Percentiles rank a stretch among this genome's conserved stretches.
phyloP scores from a whole-genome alignment of 2,888 invertebrate genomes.

The Oligia strigilis region DNA sequence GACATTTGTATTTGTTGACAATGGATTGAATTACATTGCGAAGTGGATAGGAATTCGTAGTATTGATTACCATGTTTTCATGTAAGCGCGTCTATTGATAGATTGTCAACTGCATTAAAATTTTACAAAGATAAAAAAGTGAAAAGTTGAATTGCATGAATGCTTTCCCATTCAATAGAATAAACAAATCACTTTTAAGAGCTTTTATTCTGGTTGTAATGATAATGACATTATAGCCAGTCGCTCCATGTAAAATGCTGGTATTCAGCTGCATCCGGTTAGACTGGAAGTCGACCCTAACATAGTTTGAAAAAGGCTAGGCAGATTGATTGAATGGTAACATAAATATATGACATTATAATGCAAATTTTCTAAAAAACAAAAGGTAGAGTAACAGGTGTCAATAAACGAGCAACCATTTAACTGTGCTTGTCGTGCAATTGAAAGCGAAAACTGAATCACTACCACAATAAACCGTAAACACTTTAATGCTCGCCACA shows the following conservation, averaged over 20 bases:
- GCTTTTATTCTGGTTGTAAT: not conserved
- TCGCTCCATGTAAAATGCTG: not conserved
- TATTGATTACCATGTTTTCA: slow-evolving; percentile 19
- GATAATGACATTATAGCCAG: not conserved
- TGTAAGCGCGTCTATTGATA: not conserved
- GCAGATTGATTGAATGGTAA: not conserved
- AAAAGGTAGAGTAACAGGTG: not conserved
- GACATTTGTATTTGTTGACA: slow-evolving; percentile 38
- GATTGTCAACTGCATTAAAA: not conserved
- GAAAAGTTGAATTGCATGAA: not conserved
- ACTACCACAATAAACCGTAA: slow-evolving; percentile 4
- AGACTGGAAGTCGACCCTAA: not conserved
- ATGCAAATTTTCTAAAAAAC: not conserved
- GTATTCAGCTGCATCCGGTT: not conserved
- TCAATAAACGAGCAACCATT: slow-evolving; percentile 4
- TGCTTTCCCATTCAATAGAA: not conserved
- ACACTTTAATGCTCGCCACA: not conserved
- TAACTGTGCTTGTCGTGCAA: slow-evolving; percentile 1
- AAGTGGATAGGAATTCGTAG: not conserved
- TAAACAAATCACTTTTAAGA: not conserved
- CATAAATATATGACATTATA: not conserved
- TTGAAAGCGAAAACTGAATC: slow-evolving; percentile 54
- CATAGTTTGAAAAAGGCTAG: not conserved
- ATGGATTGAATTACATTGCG: slow-evolving; percentile 43
- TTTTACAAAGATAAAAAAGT: not conserved